Base-by-base conservation (phyloP, 2,797 vertebrate species). In the Delichon dasypus region DNA sequence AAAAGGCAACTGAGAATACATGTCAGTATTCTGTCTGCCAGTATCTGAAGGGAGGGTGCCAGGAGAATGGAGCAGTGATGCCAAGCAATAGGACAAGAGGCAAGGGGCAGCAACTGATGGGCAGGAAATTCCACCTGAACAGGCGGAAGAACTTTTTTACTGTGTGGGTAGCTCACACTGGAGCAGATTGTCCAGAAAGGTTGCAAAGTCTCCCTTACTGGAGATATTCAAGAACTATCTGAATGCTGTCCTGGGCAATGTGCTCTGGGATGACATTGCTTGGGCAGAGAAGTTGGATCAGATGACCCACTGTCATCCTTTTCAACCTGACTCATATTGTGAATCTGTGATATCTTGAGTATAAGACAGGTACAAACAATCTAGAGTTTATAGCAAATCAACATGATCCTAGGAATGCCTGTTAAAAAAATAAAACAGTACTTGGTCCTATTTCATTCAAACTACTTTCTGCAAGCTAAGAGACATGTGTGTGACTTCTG, bases 181-280 rank as follows among this genome's bases (percentile, higher is more conserved):
- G 7, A n/a, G 15, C 5, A 57, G 13, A 29, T n/a, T 38, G 4
- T 5, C 44, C 44, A 44, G 44, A 55, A 22, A 44, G 2, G 1
- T 12, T 55, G 10, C 15, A 9, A 4, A 34, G 9, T 42, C 9
- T 55, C 13, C 4, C 27, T 57, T 4, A 5, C 23, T 50, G 32
- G 5, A 76, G 20, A n/a, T n/a, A 50, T 15, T 55, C 14, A 44
- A 7, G 16, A 25, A 45, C 8, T 0, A 10, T 62, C 11, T 38
- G 27, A 26, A 44, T 44, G 7, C 8, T 44, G 12, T 29, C 11
- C 36, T 57, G 20, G 26, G 27, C 64, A 16, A 13, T 7, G 11
- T 50, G 36, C 50, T 75, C 29, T n/a, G 5, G 32, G 50, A 30
- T 0, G 1, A 17, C 27, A 3, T 16, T 38, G 11, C 5, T 23